A percentile compares a stretch with the other conserved stretches of the same genome.
phyloP scores from a whole-genome alignment of 2,113 vertebrate genomes.

The Bubo scandiacus region DNA sequence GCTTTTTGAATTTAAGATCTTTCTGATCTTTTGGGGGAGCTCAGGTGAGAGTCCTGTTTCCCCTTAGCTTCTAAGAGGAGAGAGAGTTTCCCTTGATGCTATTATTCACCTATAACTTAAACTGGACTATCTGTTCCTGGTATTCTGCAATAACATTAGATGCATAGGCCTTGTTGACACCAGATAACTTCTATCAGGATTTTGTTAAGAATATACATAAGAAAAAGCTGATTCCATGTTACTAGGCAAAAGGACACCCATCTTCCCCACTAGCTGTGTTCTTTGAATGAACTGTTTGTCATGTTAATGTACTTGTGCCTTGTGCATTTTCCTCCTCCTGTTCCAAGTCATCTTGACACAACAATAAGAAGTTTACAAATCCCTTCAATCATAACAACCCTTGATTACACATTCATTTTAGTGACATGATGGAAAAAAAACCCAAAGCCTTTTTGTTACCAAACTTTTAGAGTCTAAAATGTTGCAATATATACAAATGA shows the following conservation, averaged over 20 bases:
- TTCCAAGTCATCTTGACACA: not conserved
- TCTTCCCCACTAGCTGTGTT: no score
- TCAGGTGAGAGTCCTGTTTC: not conserved
- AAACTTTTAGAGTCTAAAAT: not conserved
- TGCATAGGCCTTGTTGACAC: accelerated
- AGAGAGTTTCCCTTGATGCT: not conserved
- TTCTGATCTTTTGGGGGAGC: not conserved
- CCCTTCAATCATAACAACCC: not conserved
- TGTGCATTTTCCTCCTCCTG: not conserved
- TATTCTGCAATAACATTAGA: not conserved
- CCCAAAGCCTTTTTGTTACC: not conserved
- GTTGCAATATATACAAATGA: not conserved
- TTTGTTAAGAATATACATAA: not conserved
- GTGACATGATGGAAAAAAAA: not conserved
- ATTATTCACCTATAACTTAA: not conserved
- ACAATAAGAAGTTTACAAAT: not conserved
- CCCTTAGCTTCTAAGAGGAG: not conserved
- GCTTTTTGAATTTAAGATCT: accelerated
- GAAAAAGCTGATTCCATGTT: not conserved
- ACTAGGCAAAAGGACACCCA: not conserved
- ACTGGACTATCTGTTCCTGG: not conserved
- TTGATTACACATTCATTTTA: not conserved
- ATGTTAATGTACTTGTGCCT: not conserved
- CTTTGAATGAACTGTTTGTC: not conserved
- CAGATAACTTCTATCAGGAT: not conserved